Base-by-base conservation (phyloP, 1,140 invertebrate species). In the Argopecten irradians region DNA sequence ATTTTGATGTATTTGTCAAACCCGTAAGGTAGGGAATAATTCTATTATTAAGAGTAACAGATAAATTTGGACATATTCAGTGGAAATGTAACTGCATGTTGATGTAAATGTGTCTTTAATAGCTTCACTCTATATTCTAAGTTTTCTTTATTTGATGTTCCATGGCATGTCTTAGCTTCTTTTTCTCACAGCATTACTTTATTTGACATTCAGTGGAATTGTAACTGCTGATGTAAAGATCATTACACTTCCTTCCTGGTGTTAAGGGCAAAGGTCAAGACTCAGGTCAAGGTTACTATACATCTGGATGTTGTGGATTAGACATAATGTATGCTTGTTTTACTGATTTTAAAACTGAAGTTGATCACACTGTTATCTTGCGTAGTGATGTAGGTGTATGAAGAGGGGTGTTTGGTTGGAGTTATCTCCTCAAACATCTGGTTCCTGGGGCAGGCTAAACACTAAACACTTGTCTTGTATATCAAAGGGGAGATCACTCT, bases 401-500 rank as follows among this genome's bases (percentile, higher is more conserved):
- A 28, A n/a, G 55, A 28, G 55, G 55, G 2, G n/a, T 13, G 36
- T 13, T 39, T 5, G 36, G 36, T 5, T 8, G 36, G 36, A 71
- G 43, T 19, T 8, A 11, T 16, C 43, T 46, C 43, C 43, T n/a
- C n/a, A 71, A 71, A 71, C 55, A 71, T 71, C 55, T 71, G 55
- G 55, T 71, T 71, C n/a, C 55, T n/a, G 22, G 0, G 43, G 19
- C 1, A n/a, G 55, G 5, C n/a, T 5, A 71, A 28, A 71, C 55
- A 71, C 55, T 71, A 28, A 71, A 71, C 55, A 71, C n/a, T 71
- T 71, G 55, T 71, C 55, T 28, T 71, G 55, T 71, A 28, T 71
- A 71, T 71, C 55, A 71, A 71, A 71, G 22, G n/a, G n/a, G 55
- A n/a, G 16, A 71, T 71, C 22, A n/a, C 5, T 71, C 55, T n/a